Conservation (phyloP, 2,113 vertebrate species). For the Neogale vison region DNA sequence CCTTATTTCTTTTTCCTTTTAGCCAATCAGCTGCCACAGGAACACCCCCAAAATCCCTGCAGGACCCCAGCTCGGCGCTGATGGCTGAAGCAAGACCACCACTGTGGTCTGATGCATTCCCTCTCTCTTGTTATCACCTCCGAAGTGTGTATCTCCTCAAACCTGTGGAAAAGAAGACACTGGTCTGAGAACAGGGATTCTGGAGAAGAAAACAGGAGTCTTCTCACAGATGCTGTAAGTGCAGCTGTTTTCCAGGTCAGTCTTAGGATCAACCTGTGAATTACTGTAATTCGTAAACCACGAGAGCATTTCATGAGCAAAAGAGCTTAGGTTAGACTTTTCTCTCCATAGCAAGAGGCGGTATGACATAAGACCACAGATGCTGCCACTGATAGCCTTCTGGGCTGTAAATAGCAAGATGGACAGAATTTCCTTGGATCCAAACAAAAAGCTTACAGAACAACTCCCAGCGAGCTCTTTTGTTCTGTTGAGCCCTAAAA, state of each 20-base stretch:
- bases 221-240: not conserved
- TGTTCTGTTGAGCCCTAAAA: not conserved
- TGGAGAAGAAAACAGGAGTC: not conserved
- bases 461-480: not conserved
- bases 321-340: not conserved
- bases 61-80: not conserved
- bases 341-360: not conserved
- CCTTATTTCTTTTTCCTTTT: not conserved
- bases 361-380: not conserved
- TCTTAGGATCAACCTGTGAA: not conserved
- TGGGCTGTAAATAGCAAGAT: not conserved
- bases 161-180: not conserved
- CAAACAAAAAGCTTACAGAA: not conserved
- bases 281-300: not conserved
- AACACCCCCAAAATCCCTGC: not conserved
- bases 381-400: not conserved
- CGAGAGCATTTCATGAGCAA: not conserved
- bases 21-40: not conserved
- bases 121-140: not conserved
- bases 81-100: not conserved
- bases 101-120: not conserved
- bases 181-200: not conserved
- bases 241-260: not conserved
- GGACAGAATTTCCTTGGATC: not conserved
- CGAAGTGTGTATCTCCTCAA: not conserved